Evolutionary conservation across 2,113 vertebrate genomes (phyloP).

Genomic region (Zapus hudsonius): DNA sequence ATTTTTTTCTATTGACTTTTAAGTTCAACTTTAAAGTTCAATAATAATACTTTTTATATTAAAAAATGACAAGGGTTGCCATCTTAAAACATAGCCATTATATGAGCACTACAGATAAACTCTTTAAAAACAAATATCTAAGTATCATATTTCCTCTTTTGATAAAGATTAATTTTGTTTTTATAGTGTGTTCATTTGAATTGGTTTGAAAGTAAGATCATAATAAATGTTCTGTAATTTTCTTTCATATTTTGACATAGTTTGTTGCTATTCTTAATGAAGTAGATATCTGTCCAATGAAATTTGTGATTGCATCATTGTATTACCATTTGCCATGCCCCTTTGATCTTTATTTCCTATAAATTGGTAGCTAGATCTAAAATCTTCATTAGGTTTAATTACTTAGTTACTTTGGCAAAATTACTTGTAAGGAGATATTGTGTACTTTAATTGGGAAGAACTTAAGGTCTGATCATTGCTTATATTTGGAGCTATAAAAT

Average conservation of each 20-base stretch:
- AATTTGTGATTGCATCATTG: neutral
- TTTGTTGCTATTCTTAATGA: constrained; percentile 11
- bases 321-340: neutral
- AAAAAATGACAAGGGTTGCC: neutral
- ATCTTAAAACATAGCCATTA: neutral
- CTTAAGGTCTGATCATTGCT: neutral
- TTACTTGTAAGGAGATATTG: neutral
- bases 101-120: constrained; percentile 1
- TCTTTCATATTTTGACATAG: neutral
- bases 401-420: neutral
- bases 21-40: too few species aligned
- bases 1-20: too few species aligned
- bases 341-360: neutral
- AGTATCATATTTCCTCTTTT: neutral
- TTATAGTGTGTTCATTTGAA: neutral
- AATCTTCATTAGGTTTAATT: constrained; percentile 25
- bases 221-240: neutral
- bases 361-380: neutral
- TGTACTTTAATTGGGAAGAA: neutral
- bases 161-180: constrained; percentile 25
- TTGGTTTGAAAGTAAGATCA: neutral
- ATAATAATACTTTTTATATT: neutral
- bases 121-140: neutral
- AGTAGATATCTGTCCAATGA: neutral
- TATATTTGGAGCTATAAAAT: neutral